Percentiles rank a stretch among this genome's conserved stretches.
phyloP scores from a whole-genome alignment of 2,888 invertebrate genomes.

The Leptothorax acervorum region DNA sequence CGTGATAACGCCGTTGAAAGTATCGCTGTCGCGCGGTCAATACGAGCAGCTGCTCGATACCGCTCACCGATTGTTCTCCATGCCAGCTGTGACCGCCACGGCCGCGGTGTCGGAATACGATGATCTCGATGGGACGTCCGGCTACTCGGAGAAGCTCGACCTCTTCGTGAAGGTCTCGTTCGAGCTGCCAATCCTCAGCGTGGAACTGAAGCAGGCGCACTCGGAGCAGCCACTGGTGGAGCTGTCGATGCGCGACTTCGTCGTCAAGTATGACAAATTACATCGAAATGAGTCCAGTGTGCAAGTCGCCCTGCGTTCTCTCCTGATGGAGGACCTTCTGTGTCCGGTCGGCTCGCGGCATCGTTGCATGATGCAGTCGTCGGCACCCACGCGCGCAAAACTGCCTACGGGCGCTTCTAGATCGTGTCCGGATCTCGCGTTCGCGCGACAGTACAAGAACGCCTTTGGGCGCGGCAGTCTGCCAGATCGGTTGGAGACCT shows the following conservation, averaged over 20 bases:
- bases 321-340: constrained; percentile 96
- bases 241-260: constrained; percentile 94
- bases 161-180: constrained; percentile 88
- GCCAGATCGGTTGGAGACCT: constrained; percentile 82
- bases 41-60: constrained; percentile 96
- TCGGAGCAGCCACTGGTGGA: constrained; percentile 94
- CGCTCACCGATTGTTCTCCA: constrained; percentile 83
- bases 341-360: constrained; percentile 92
- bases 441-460: constrained; percentile 74
- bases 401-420: constrained; percentile 87
- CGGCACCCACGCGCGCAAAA: constrained; percentile 82
- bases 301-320: constrained; percentile 93
- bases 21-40: constrained; percentile 94
- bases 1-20: constrained; percentile 94
- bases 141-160: constrained; percentile 78
- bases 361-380: constrained; percentile 94
- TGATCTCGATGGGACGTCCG: background rate
- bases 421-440: constrained; percentile 92
- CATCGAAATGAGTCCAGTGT: constrained; percentile 91
- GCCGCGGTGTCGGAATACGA: constrained; percentile 76
- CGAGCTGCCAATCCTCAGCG: constrained; percentile 91
- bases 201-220: constrained; percentile 91
- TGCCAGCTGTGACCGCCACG: constrained; percentile 80
- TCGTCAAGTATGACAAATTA: constrained; percentile 90
- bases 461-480: constrained; percentile 79